phyloP scores from a whole-genome alignment of 1,140 invertebrate genomes.

The Whitmania pigra region DNA sequence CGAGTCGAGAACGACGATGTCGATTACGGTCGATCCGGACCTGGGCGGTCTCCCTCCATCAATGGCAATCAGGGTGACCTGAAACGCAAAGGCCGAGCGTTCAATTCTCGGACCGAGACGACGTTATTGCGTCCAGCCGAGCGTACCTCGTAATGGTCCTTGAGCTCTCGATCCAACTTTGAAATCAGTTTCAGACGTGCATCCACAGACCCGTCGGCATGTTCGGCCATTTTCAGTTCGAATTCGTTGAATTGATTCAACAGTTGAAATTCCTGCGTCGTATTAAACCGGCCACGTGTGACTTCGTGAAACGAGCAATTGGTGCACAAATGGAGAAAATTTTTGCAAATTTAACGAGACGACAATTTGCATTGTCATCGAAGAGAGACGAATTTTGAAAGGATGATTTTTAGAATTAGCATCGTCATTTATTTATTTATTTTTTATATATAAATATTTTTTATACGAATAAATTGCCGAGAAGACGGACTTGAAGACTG shows the following conservation, averaged over 20 bases:
- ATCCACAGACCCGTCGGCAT: slow-evolving; percentile 18
- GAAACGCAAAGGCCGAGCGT: neutral
- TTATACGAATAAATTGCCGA: too few relatives aligned
- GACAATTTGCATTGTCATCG: too few relatives aligned
- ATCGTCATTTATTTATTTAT: too few relatives aligned
- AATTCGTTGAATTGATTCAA: neutral
- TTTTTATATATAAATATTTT: too few relatives aligned
- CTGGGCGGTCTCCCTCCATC: slow-evolving; percentile 19
- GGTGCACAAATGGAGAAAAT: too few relatives aligned
- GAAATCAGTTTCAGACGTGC: slow-evolving; percentile 12
- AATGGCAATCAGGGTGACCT: slow-evolving; percentile 14
- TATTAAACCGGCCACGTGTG: neutral
- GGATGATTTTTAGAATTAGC: too few relatives aligned
- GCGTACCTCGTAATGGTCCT: slow-evolving; percentile 17
- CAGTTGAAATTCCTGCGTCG: slow-evolving; percentile 16
- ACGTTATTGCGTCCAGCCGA: neutral
- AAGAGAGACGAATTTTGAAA: too few relatives aligned
- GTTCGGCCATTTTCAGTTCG: slow-evolving; percentile 10
- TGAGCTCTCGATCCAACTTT: slow-evolving; percentile 16
- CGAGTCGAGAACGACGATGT: slow-evolving; percentile 34
- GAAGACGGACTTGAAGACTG: too few relatives aligned
- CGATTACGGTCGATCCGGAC: slow-evolving; percentile 18
- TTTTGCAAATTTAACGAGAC: too few relatives aligned
- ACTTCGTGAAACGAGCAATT: too few relatives aligned
- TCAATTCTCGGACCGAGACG: neutral